Evolutionary conservation across 1,140 invertebrate genomes (phyloP).

Genomic region (Anoplophora glabripennis): DNA sequence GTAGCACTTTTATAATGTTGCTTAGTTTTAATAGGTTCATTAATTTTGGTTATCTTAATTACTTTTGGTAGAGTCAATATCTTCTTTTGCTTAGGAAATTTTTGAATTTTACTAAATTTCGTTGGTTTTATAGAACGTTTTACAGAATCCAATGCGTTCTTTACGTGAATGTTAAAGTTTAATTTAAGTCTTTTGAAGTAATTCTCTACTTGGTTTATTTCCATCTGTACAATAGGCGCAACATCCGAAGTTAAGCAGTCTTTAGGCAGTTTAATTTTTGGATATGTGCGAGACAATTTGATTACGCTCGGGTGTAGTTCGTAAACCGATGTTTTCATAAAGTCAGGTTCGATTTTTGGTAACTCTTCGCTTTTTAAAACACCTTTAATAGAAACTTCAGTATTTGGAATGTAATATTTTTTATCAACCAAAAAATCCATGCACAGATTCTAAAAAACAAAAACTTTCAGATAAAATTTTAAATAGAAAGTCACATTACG

Average conservation of each 20-base stretch:
- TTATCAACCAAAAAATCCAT: not conserved
- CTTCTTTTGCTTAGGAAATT: too few relatives aligned
- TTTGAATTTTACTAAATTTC: too few relatives aligned
- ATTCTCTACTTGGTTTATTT: constrained; percentile 20
- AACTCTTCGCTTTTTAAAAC: not conserved
- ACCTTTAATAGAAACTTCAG: constrained; percentile 13
- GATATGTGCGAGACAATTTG: constrained; percentile 13
- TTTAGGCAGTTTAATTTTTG: constrained; percentile 18
- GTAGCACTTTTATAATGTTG: too few relatives aligned
- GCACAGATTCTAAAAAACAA: constrained; percentile 19
- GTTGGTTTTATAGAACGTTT: too few relatives aligned
- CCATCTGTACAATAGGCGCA: constrained; percentile 16
- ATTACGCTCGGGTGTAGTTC: constrained; percentile 9
- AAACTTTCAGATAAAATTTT: constrained; percentile 3
- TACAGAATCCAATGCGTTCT: too few relatives aligned
- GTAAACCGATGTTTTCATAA: too few relatives aligned
- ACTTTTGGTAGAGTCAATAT: too few relatives aligned
- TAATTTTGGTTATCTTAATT: too few relatives aligned
- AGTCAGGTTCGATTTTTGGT: not conserved
- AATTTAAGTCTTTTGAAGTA: not conserved
- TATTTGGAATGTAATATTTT: constrained; percentile 12
- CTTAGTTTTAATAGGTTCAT: too few relatives aligned
- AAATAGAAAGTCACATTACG: not conserved
- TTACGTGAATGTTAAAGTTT: too few relatives aligned
- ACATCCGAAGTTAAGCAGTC: constrained; percentile 17